A percentile compares a stretch with the other conserved stretches of the same genome.
Evolutionary conservation across 2,888 invertebrate genomes (phyloP).

Genomic region (Orthonychiurus folsomi): DNA sequence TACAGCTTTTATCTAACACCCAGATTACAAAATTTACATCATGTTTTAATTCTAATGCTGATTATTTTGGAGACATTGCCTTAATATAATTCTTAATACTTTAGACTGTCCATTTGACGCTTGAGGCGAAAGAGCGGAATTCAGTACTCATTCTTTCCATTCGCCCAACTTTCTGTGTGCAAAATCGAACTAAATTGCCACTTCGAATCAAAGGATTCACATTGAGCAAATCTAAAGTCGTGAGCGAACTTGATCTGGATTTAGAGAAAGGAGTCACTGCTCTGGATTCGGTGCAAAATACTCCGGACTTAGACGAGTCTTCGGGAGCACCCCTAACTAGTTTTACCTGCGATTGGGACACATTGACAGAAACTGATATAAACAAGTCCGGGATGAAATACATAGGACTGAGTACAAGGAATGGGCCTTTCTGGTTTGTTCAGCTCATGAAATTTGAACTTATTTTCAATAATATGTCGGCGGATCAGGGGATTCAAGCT

Average conservation of each 20-base stretch:
- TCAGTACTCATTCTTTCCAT: constrained; percentile 38
- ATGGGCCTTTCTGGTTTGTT: constrained; percentile 39
- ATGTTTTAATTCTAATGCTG: background rate
- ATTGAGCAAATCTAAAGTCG: background rate
- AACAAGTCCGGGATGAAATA: constrained; percentile 26
- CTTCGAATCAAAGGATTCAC: constrained; percentile 10
- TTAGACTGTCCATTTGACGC: constrained; percentile 27
- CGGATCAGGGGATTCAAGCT: constrained; percentile 28
- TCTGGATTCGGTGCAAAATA: too few species aligned
- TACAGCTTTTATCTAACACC: too few species aligned
- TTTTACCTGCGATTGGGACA: constrained; percentile 4
- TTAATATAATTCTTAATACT: constrained; percentile 2
- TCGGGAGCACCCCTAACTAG: constrained; percentile 4
- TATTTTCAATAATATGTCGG: constrained; percentile 25
- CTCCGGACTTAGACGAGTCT: constrained; percentile 1
- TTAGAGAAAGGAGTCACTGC: constrained; percentile 7
- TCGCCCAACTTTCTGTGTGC: constrained; percentile 38
- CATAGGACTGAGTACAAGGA: constrained; percentile 31
- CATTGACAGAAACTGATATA: background rate
- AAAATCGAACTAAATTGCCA: constrained; percentile 29
- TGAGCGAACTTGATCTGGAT: constrained; percentile 13
- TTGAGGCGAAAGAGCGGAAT: constrained; percentile 35
- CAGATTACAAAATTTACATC: background rate
- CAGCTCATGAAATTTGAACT: constrained; percentile 33
- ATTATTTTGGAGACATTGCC: constrained; percentile 3